Evolutionary conservation across 2,888 invertebrate species (phyloP).

Genomic region (Phrixothrix hirtus): DNA sequence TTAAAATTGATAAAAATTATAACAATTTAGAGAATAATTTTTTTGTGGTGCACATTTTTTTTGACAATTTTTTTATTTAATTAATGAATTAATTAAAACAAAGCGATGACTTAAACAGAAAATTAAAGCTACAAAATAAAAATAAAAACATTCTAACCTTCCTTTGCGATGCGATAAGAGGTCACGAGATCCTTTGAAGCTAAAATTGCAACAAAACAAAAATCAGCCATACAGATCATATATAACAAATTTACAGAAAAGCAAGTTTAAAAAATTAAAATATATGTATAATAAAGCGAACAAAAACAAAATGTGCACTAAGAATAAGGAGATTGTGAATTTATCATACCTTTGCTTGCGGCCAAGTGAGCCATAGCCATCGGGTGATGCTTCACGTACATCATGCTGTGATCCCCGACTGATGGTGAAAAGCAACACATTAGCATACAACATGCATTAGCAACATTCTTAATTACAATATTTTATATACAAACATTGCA

Average conservation of each 20-base stretch:
- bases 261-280: background rate
- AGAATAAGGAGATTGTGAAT: conserved; percentile 21
- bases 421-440: conserved; percentile 44
- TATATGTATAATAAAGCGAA: background rate
- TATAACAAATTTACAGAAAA: conserved; percentile 3
- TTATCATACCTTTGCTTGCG: conserved; percentile 77
- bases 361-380: conserved; percentile 67
- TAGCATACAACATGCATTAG: conserved; percentile 44
- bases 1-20: background rate
- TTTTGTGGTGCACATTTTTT: too few relatives aligned
- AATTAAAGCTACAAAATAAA: conserved; percentile 10
- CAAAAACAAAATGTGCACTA: background rate
- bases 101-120: too few relatives aligned
- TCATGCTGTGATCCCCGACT: conserved; percentile 79
- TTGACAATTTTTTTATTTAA: too few relatives aligned
- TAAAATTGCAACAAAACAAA: conserved; percentile 45
- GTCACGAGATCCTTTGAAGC: conserved; percentile 67
- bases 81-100: too few relatives aligned
- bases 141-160: conserved; percentile 53
- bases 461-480: conserved; percentile 21
- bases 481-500: too few relatives aligned
- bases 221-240: conserved; percentile 21
- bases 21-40: background rate
- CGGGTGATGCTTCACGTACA: conserved; percentile 73
- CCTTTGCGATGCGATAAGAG: conserved; percentile 58